These are phyloP conservation scores for Prosapia bicincta DNA, from an alignment of 2,888 invertebrate species.

Conservation along the genomic window DNA sequence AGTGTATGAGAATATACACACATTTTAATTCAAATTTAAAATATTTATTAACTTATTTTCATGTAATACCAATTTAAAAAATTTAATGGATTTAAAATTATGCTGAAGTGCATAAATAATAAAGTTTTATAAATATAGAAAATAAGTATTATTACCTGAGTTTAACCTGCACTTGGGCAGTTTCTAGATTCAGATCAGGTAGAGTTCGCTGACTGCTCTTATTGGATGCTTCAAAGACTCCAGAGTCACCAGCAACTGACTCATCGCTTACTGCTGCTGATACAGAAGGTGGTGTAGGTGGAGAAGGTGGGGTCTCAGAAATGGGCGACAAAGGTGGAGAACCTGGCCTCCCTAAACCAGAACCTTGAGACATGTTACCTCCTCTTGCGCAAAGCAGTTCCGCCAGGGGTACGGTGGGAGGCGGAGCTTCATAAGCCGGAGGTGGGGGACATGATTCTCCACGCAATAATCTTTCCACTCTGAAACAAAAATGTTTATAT, in stretches of 20 bases:
- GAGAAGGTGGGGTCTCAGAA: constrained; percentile 72
- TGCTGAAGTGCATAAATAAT: too few relatives aligned
- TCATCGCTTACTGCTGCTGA: constrained; percentile 97
- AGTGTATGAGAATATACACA: too few relatives aligned
- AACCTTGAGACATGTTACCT: constrained; percentile 56
- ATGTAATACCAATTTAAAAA: too few relatives aligned
- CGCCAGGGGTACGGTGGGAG: constrained; percentile 47
- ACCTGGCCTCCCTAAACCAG: constrained; percentile 54
- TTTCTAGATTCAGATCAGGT: constrained; percentile 59
- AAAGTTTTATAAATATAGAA: too few relatives aligned
- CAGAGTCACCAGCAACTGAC: constrained; percentile 93
- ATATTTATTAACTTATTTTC: too few relatives aligned
- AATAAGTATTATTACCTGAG: constrained; percentile 50
- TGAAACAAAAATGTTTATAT: constrained; percentile 38
- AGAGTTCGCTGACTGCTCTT: constrained; percentile 45
- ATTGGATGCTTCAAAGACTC: constrained; percentile 87
- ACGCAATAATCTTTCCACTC: constrained; percentile 62
- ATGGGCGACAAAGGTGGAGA: constrained; percentile 74
- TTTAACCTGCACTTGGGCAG: constrained; percentile 94
- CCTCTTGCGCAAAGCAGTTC: constrained; percentile 41
- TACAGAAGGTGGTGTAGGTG: constrained; percentile 56
- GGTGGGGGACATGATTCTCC: constrained; percentile 76
- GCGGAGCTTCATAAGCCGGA: constrained; percentile 52
- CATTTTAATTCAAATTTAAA: too few relatives aligned
- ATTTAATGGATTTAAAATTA: too few relatives aligned